phyloP scores from a whole-genome alignment of 2,113 vertebrate genomes.

The Hiodon alosoides region DNA sequence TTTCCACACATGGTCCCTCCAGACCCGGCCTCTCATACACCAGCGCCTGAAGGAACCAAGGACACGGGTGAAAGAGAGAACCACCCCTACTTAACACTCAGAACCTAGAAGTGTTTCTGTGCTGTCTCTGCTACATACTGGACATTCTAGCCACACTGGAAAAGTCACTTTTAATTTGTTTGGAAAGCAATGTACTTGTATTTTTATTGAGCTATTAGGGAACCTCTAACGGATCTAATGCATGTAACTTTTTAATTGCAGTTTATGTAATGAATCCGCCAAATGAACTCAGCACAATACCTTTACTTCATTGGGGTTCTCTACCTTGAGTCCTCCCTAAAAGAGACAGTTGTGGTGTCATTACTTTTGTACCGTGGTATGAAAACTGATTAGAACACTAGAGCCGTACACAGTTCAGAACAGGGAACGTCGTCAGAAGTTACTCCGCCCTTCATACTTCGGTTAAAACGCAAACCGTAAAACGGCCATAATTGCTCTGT shows the following conservation, averaged over 20 bases:
- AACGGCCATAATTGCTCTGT: too few species aligned
- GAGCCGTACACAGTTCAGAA: too few species aligned
- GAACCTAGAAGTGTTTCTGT: too few species aligned
- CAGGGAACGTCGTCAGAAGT: too few species aligned
- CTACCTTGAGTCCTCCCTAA: conserved; percentile 87
- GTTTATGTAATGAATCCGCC: background rate
- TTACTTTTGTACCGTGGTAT: background rate
- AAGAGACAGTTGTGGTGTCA: conserved; percentile 36
- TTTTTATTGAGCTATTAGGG: background rate
- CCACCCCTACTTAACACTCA: background rate
- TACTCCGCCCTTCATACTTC: too few species aligned
- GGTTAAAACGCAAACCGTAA: too few species aligned
- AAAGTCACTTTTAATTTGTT: background rate
- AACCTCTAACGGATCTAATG: too few species aligned
- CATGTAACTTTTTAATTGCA: background rate
- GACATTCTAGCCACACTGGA: background rate
- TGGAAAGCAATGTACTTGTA: background rate
- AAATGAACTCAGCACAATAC: conserved; percentile 47
- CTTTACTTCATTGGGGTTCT: conserved; percentile 77
- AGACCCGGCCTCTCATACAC: conserved; percentile 82
- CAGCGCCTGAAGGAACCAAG: conserved; percentile 57
- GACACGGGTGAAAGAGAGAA: background rate
- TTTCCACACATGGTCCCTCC: conserved; percentile 70
- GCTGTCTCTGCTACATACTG: background rate
- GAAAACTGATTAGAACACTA: too few species aligned